A percentile compares a stretch with the other conserved stretches of the same genome.
Evolutionary conservation across 1,140 invertebrate genomes (phyloP).

Genomic region (Drosophila subobscura): DNA sequence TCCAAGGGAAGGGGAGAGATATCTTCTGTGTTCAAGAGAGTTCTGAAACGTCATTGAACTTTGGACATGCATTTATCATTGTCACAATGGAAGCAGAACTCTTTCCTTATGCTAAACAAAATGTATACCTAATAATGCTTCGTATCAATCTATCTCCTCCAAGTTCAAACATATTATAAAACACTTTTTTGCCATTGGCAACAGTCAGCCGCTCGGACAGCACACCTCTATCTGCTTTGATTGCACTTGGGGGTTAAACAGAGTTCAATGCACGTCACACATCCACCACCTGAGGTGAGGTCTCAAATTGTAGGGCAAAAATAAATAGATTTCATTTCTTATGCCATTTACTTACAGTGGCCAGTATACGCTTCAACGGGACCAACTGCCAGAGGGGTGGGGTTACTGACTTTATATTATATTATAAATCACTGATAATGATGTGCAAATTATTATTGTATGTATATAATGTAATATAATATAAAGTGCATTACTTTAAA

Average conservation of each 20-base stretch:
- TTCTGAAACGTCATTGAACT: slow-evolving; percentile 48
- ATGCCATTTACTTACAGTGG: background rate
- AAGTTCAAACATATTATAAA: background rate
- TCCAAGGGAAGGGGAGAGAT: background rate
- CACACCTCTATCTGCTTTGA: slow-evolving; percentile 2
- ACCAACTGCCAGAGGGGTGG: background rate
- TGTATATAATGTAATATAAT: background rate
- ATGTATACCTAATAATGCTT: no score
- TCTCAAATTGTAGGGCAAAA: slow-evolving; percentile 6
- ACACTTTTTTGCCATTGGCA: slow-evolving; percentile 9
- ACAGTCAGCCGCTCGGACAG: background rate
- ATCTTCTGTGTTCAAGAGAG: background rate
- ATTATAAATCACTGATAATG: slow-evolving; percentile 4
- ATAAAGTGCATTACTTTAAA: background rate
- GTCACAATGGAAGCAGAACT: slow-evolving; percentile 6
- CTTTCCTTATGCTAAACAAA: background rate
- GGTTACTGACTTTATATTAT: background rate
- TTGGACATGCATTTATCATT: slow-evolving; percentile 2
- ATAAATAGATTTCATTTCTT: slow-evolving; percentile 35
- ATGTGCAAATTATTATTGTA: no score
- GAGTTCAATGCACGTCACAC: slow-evolving; percentile 51
- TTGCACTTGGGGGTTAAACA: slow-evolving; percentile 10
- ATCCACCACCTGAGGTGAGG: slow-evolving; percentile 5
- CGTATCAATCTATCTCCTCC: no score
- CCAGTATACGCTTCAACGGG: background rate